Evolutionary conservation across 1,140 invertebrate species (phyloP).

Genomic region (Hypothenemus hampei): DNA sequence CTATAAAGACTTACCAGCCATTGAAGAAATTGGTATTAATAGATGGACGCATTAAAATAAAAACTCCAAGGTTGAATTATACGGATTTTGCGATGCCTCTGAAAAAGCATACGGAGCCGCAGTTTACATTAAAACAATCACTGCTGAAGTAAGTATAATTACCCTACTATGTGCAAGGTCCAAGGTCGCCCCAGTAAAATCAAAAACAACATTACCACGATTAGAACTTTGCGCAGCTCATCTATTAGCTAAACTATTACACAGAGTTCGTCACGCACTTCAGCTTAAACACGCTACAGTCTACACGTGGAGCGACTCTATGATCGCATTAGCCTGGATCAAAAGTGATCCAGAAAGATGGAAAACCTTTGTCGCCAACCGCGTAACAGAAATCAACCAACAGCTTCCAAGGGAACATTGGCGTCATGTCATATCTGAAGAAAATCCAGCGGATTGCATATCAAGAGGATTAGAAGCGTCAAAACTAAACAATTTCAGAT

Average conservation of each 20-base stretch:
- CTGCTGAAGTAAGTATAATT: too few species aligned
- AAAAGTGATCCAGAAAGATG: conserved; percentile 27
- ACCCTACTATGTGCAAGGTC: conserved; percentile 37
- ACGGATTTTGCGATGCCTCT: conserved; percentile 41
- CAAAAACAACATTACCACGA: conserved; percentile 33
- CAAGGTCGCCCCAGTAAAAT: conserved; percentile 38
- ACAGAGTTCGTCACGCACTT: conserved; percentile 17
- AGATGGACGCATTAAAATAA: too few species aligned
- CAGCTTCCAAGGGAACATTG: conserved; percentile 33
- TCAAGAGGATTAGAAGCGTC: conserved; percentile 41
- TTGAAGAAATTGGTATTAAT: neutral
- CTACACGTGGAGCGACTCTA: conserved; percentile 45
- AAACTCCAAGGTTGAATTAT: too few species aligned
- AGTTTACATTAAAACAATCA: too few species aligned
- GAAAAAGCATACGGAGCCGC: conserved; percentile 37
- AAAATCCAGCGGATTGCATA: conserved; percentile 41
- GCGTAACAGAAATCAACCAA: conserved; percentile 41
- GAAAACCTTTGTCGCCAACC: conserved; percentile 41
- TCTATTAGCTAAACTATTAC: conserved; percentile 25
- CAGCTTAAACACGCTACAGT: conserved; percentile 11
- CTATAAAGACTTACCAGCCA: neutral
- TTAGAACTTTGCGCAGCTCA: conserved; percentile 32
- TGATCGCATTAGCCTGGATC: conserved; percentile 40
- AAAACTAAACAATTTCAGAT: conserved; percentile 23
- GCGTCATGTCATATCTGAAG: conserved; percentile 35